Percentiles rank a stretch among this genome's conserved stretches.
phyloP scores from a whole-genome alignment of 2,888 invertebrate genomes.

The Pristionchus maxplancki region DNA sequence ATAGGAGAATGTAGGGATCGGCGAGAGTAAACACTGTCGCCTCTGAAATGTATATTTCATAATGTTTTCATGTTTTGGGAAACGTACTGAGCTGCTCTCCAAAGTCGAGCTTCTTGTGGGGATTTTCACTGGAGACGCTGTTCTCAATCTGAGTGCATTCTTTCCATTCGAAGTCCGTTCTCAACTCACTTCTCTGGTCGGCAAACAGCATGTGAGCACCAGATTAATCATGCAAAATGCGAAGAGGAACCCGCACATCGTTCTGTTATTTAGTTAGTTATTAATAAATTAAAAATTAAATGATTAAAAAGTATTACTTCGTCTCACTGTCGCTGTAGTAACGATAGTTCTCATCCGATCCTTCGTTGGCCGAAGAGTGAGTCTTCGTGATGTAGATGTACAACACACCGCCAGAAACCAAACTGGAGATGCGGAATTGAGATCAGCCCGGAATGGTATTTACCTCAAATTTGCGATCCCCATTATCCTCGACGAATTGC shows the following conservation, averaged over 20 bases:
- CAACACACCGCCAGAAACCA: not conserved
- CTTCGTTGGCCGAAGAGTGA: not conserved
- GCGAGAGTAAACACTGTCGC: not conserved
- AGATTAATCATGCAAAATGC: not conserved
- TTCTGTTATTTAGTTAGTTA: not conserved
- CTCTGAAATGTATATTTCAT: not conserved
- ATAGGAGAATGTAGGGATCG: not conserved
- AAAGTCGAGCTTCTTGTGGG: not conserved
- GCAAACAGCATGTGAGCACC: not conserved
- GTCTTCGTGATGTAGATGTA: not conserved
- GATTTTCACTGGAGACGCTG: not conserved
- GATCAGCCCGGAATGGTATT: not conserved
- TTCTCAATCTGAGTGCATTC: not conserved
- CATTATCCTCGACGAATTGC: not conserved
- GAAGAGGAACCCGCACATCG: not conserved
- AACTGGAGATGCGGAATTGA: not conserved
- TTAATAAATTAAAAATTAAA: not conserved
- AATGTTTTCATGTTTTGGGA: too few species aligned
- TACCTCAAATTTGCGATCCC: constrained; percentile 10
- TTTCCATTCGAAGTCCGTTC: not conserved
- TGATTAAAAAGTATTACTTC: not conserved
- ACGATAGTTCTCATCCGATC: not conserved
- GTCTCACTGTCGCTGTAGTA: not conserved
- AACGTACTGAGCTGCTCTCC: not conserved
- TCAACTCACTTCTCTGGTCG: not conserved